Conservation (phyloP, 2,113 vertebrate species). For the Etheostoma cragini region DNA sequence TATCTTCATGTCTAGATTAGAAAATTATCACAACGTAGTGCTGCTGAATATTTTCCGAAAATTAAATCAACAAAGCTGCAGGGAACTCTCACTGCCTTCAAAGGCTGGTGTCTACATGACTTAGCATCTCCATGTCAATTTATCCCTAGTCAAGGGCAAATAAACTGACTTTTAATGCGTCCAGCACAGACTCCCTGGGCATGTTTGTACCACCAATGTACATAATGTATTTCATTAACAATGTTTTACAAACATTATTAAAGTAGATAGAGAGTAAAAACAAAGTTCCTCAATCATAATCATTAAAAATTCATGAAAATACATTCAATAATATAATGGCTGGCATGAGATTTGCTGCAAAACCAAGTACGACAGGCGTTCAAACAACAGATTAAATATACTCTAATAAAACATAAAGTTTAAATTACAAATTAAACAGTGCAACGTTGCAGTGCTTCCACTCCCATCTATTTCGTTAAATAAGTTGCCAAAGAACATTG, state of each 20-base stretch:
- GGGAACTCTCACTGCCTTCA: slow-evolving; percentile 1
- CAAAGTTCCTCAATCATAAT: not conserved
- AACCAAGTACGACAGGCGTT: no score
- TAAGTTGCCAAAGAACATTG: not conserved
- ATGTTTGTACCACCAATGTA: not conserved
- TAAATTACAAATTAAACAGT: not conserved
- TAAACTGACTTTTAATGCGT: not conserved
- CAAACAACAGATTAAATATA: no score
- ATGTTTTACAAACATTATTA: not conserved
- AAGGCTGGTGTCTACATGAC: not conserved
- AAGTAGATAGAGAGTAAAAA: not conserved
- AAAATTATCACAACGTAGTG: not conserved
- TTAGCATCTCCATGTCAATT: slow-evolving; percentile 4
- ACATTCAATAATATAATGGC: not conserved
- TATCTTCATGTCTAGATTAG: not conserved
- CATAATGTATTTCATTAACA: not conserved
- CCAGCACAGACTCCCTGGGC: not conserved
- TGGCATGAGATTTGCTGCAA: not conserved
- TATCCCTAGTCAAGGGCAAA: slow-evolving; percentile 9
- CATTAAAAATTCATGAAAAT: not conserved
- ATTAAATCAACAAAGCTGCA: slow-evolving; percentile 11
- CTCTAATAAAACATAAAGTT: not conserved
- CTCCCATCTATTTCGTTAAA: not conserved
- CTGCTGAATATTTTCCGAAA: slow-evolving; percentile 17
- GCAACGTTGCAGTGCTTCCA: not conserved